Evolutionary conservation across 30 jellyfish, hydroid and myxozoan genomes (phyloP).

Genomic region (Aurelia sp.): DNA sequence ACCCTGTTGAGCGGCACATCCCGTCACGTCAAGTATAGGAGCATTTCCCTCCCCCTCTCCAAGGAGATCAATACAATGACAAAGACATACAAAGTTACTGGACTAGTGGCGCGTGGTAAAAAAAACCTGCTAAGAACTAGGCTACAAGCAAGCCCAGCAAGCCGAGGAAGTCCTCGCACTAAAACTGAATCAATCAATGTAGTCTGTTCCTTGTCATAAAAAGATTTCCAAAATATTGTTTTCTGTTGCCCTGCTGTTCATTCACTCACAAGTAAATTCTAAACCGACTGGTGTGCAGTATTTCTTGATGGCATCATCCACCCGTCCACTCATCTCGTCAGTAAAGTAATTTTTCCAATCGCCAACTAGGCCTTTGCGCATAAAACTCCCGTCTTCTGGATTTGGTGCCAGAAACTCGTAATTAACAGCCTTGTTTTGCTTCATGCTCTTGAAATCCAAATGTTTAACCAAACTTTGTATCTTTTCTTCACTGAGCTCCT

Average conservation of each 20-base stretch:
- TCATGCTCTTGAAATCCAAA: constrained; percentile 21
- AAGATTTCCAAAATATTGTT: background rate
- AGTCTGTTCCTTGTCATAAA: too few relatives aligned
- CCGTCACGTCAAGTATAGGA: too few relatives aligned
- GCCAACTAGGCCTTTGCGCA: constrained; percentile 41
- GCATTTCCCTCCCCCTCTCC: too few relatives aligned
- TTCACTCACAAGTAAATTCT: constrained; percentile 11
- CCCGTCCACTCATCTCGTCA: constrained; percentile 16
- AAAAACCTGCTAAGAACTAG: too few relatives aligned
- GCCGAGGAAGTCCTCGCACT: too few relatives aligned
- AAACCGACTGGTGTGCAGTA: constrained; percentile 9
- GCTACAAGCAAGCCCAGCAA: too few relatives aligned
- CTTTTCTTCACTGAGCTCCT: background rate
- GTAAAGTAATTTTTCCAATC: constrained; percentile 39
- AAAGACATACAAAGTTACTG: too few relatives aligned
- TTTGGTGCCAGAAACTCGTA: background rate
- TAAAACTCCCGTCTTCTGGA: background rate
- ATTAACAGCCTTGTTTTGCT: constrained; percentile 2
- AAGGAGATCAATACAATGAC: too few relatives aligned
- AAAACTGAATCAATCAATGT: too few relatives aligned
- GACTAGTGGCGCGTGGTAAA: too few relatives aligned
- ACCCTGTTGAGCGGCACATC: too few relatives aligned
- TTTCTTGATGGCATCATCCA: constrained; percentile 29
- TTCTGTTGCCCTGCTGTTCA: background rate
- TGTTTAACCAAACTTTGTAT: background rate